phyloP scores from a whole-genome alignment of 2,888 invertebrate species.

The Gibbula magus region DNA sequence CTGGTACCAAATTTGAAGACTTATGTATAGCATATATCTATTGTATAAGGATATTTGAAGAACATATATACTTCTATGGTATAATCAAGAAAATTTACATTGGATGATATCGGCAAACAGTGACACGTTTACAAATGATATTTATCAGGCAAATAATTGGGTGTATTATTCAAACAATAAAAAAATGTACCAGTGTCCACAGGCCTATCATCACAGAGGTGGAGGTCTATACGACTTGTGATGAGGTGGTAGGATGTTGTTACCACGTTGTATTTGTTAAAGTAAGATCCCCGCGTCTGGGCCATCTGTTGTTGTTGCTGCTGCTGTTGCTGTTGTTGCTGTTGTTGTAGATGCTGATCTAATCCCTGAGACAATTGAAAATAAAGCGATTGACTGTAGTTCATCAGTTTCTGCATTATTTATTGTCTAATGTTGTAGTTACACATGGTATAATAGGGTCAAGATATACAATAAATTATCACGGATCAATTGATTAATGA shows the following conservation, averaged over 20 bases:
- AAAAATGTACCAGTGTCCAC: constrained; percentile 53
- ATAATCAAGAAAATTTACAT: too few species aligned
- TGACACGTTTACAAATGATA: too few species aligned
- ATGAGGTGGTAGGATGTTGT: constrained; percentile 98
- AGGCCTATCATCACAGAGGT: constrained; percentile 90
- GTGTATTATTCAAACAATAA: neutral
- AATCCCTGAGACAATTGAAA: neutral
- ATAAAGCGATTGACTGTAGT: neutral
- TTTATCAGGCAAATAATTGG: too few species aligned
- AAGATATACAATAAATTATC: too few species aligned
- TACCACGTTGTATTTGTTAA: constrained; percentile 91
- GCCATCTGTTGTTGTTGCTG: constrained; percentile 44
- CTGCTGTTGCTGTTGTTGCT: constrained; percentile 47
- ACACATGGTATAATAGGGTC: too few species aligned
- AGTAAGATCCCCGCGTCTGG: constrained; percentile 76
- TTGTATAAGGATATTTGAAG: too few species aligned
- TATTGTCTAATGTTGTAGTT: too few species aligned
- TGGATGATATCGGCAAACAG: too few species aligned
- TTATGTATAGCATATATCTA: too few species aligned
- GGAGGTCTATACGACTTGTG: constrained; percentile 91
- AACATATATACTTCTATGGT: too few species aligned
- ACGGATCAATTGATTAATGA: too few species aligned
- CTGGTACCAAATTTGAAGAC: too few species aligned
- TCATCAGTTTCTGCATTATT: neutral
- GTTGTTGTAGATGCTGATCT: constrained; percentile 7